Percentiles rank a stretch among this genome's conserved stretches.
phyloP scores from a whole-genome alignment of 2,888 invertebrate species.

The Apantesis nais region DNA sequence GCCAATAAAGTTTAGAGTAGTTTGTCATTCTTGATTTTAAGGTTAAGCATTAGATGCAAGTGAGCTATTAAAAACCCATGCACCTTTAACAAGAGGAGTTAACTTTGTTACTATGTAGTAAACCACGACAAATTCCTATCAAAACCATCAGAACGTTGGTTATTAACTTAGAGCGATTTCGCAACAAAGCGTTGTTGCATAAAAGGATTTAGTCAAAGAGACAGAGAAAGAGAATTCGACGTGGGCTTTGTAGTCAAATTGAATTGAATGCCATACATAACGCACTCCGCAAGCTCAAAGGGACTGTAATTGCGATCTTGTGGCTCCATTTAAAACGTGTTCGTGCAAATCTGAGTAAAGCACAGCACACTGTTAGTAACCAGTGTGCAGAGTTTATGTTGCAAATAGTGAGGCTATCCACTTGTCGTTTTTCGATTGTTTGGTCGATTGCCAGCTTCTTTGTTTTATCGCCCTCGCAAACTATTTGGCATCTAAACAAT shows the following conservation, averaged over 20 bases:
- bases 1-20: constrained; percentile 66
- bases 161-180: constrained; percentile 64
- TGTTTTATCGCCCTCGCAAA: constrained; percentile 79
- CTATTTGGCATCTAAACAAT: constrained; percentile 82
- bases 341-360: constrained; percentile 76
- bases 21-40: constrained; percentile 56
- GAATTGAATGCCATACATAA: constrained; percentile 82
- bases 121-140: constrained; percentile 23
- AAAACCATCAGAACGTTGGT: constrained; percentile 52
- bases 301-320: constrained; percentile 81
- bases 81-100: neutral
- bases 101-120: neutral
- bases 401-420: constrained; percentile 75
- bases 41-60: neutral
- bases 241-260: constrained; percentile 80
- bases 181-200: constrained; percentile 72
- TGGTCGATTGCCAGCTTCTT: constrained; percentile 81
- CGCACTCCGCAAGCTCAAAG: constrained; percentile 81
- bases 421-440: constrained; percentile 73
- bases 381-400: constrained; percentile 57
- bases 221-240: constrained; percentile 79
- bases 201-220: constrained; percentile 76
- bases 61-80: neutral
- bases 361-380: constrained; percentile 52
- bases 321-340: constrained; percentile 82